A percentile compares a stretch with the other conserved stretches of the same genome.
These are phyloP conservation scores for Enteromius afrohamiltoni DNA, from an alignment of 2,797 vertebrate genomes.

Conservation along the genomic window DNA sequence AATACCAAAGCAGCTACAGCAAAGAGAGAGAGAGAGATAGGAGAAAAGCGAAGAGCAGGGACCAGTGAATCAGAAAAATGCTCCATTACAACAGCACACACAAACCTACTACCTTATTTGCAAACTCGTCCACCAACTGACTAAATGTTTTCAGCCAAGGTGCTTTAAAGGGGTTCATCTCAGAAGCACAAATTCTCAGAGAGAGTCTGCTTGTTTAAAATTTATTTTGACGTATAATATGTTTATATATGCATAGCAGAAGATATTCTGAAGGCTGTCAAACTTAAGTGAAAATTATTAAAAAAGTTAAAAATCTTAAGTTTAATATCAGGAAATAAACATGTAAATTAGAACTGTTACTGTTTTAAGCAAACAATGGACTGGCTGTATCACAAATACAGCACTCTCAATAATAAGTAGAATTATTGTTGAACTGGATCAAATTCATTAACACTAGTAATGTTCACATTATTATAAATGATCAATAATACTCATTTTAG, in stretches of 20 bases:
- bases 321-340: background rate
- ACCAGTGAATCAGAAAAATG: background rate
- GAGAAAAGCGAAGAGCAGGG: background rate
- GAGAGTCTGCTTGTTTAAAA: too few species aligned
- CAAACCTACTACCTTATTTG: background rate
- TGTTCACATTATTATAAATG: background rate
- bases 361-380: background rate
- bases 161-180: background rate
- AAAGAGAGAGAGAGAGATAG: background rate
- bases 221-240: too few species aligned
- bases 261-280: too few species aligned
- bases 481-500: background rate
- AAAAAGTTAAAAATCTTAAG: background rate
- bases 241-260: too few species aligned
- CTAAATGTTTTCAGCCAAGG: background rate
- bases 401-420: background rate
- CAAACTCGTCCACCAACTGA: background rate
- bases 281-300: too few species aligned
- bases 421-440: background rate
- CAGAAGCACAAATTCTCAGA: background rate
- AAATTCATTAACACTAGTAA: background rate
- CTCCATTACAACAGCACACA: background rate
- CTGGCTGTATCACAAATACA: background rate
- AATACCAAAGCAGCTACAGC: slow-evolving; percentile 35
- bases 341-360: background rate